These are phyloP conservation scores for Leucophenga maculata DNA, from an alignment of 2,888 invertebrate genomes.

Conservation along the genomic window DNA sequence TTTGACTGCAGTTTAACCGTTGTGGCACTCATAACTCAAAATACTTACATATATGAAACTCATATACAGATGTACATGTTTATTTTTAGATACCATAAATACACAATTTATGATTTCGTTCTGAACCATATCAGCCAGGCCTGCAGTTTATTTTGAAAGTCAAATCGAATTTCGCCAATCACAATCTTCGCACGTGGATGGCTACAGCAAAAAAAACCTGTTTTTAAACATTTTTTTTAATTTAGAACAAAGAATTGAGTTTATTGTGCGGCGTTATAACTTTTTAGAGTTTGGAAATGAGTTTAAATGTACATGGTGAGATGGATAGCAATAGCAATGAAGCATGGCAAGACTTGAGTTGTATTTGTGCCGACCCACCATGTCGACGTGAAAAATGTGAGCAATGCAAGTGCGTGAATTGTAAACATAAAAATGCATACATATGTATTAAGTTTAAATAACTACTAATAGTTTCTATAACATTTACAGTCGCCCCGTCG, in stretches of 20 bases:
- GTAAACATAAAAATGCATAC: background rate
- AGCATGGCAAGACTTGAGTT: slow-evolving; percentile 81
- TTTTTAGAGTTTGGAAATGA: no score
- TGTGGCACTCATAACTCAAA: no score
- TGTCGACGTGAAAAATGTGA: slow-evolving; percentile 79
- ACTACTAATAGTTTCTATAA: background rate
- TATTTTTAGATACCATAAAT: no score
- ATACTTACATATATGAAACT: no score
- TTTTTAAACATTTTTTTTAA: slow-evolving; percentile 26
- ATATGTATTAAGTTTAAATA: background rate
- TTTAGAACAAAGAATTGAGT: slow-evolving; percentile 32
- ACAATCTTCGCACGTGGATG: slow-evolving; percentile 35
- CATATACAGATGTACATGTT: no score
- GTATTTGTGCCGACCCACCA: slow-evolving; percentile 85
- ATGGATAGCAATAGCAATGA: slow-evolving; percentile 60
- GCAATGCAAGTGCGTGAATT: slow-evolving; percentile 80
- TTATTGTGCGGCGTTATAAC: no score
- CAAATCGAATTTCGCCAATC: slow-evolving; percentile 40
- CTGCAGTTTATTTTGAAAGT: slow-evolving; percentile 41
- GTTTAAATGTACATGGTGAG: background rate
- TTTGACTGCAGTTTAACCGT: no score
- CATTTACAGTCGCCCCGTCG: slow-evolving; percentile 81
- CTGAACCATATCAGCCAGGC: no score
- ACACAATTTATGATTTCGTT: no score
- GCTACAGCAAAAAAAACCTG: slow-evolving; percentile 36